phyloP scores from a whole-genome alignment of 2,888 invertebrate species.

The Colostygia pectinataria region DNA sequence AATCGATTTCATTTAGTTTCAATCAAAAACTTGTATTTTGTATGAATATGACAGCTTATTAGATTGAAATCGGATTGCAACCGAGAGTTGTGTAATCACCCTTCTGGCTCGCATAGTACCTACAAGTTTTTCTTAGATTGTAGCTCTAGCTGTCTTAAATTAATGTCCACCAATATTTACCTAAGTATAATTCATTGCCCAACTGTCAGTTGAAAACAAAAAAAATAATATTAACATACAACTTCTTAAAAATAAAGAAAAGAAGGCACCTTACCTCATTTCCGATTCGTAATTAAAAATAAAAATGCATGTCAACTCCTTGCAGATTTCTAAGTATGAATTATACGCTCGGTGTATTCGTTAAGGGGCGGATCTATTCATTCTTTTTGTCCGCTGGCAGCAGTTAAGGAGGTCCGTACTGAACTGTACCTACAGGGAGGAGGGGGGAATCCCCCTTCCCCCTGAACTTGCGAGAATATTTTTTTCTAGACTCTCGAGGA shows the following conservation, averaged over 20 bases:
- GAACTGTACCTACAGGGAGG: conserved; percentile 36
- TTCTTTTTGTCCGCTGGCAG: conserved; percentile 80
- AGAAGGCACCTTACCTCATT: conserved; percentile 43
- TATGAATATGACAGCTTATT: too few relatives aligned
- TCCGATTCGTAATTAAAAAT: conserved; percentile 53
- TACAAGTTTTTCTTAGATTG: too few relatives aligned
- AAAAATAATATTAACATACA: background rate
- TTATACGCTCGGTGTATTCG: conserved; percentile 83
- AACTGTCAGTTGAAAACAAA: background rate
- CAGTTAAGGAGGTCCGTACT: conserved; percentile 78
- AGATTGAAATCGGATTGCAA: too few relatives aligned
- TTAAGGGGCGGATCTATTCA: conserved; percentile 83
- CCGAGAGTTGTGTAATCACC: too few relatives aligned
- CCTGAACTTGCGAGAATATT: conserved; percentile 80
- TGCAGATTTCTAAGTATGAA: conserved; percentile 81
- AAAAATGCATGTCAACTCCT: conserved; percentile 73
- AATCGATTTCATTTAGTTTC: too few relatives aligned
- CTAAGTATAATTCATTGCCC: background rate
- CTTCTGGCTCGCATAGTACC: too few relatives aligned
- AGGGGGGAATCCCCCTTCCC: conserved; percentile 47
- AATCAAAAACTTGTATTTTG: too few relatives aligned
- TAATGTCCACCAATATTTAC: too few relatives aligned
- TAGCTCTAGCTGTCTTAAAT: too few relatives aligned
- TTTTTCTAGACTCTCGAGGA: conserved; percentile 78
- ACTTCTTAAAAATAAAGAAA: conserved; percentile 29